Conservation (phyloP, 2,888 invertebrate species). For the Auanema freiburgensis region DNA sequence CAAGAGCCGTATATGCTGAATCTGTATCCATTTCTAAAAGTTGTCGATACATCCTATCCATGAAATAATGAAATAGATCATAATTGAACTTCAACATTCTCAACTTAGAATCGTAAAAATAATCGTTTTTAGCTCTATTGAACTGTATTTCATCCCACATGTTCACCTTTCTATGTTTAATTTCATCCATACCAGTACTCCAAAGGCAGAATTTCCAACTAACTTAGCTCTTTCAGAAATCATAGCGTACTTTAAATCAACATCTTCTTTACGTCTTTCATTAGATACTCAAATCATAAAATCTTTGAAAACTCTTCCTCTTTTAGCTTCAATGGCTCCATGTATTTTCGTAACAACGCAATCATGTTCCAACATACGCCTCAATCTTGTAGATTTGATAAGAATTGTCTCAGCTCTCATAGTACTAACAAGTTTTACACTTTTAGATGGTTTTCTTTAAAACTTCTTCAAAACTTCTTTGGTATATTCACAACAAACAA, state of each 20-base stretch:
- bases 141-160: too few species aligned
- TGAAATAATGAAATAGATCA: constrained; percentile 24
- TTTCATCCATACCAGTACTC: too few species aligned
- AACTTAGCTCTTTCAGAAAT: constrained; percentile 25
- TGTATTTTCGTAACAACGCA: constrained; percentile 26
- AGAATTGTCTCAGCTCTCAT: constrained; percentile 24
- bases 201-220: constrained; percentile 24
- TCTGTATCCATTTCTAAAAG: constrained; percentile 21
- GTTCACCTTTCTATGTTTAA: too few species aligned
- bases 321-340: constrained; percentile 25
- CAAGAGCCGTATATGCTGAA: constrained; percentile 28
- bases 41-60: constrained; percentile 15
- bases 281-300: constrained; percentile 25
- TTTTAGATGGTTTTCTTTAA: constrained; percentile 27
- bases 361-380: constrained; percentile 28
- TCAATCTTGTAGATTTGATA: constrained; percentile 27
- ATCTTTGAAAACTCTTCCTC: constrained; percentile 25
- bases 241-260: constrained; percentile 23
- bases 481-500: constrained; percentile 26
- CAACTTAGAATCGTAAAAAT: constrained; percentile 29
- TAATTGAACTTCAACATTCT: constrained; percentile 28
- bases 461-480: constrained; percentile 18
- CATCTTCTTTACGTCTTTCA: constrained; percentile 28
- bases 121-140: too few species aligned
- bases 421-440: constrained; percentile 22